phyloP scores from a whole-genome alignment of 2,888 invertebrate species.

The Cephonodes hylas region DNA sequence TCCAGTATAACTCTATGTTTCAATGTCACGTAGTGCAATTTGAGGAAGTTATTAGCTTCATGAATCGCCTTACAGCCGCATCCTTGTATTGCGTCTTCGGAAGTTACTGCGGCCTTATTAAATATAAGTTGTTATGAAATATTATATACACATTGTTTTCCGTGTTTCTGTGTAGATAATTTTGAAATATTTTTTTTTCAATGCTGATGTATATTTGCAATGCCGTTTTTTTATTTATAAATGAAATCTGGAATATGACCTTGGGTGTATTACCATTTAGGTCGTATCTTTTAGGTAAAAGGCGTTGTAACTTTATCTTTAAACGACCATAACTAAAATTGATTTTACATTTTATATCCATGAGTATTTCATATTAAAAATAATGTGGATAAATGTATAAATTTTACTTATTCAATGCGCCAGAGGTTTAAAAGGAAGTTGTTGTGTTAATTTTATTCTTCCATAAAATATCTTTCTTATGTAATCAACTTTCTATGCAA shows the following conservation, averaged over 20 bases:
- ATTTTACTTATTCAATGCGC: background rate
- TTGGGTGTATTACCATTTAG: no score
- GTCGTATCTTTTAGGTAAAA: no score
- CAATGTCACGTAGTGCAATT: conserved; percentile 17
- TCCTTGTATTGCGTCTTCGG: conserved; percentile 20
- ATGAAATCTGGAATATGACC: background rate
- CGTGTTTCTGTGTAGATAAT: conserved; percentile 1
- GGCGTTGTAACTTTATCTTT: no score
- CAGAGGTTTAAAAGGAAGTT: background rate
- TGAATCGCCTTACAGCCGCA: conserved; percentile 14
- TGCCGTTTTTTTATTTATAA: background rate
- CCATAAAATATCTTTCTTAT: background rate
- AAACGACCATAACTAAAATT: no score
- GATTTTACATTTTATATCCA: no score
- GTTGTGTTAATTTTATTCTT: background rate
- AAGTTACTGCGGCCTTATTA: conserved; percentile 16
- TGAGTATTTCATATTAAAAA: no score
- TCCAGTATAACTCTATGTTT: conserved; percentile 26
- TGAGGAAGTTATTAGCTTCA: conserved; percentile 18
- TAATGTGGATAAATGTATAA: background rate
- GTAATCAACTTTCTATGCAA: background rate
- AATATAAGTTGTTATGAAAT: conserved; percentile 15
- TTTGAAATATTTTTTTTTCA: background rate
- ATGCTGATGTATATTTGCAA: background rate
- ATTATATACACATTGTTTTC: conserved; percentile 12